These are phyloP conservation scores for Pygathrix nemaeus DNA, from an alignment of 2,113 vertebrate genomes.

Conservation along the genomic window DNA sequence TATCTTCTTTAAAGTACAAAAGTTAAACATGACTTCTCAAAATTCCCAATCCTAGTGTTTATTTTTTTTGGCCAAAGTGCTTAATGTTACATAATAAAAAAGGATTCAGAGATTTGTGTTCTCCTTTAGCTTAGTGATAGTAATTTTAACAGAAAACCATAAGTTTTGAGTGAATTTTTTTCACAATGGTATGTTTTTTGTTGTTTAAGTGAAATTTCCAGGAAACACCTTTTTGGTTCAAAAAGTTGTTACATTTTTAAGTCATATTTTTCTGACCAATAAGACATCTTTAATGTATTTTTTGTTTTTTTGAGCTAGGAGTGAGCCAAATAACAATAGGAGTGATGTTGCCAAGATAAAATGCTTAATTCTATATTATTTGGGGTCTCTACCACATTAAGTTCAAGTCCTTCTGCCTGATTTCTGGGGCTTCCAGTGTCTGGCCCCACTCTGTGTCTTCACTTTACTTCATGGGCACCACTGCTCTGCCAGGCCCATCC, in stretches of 20 bases:
- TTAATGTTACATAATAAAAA: constrained; percentile 50
- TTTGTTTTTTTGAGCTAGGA: background rate
- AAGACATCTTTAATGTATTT: background rate
- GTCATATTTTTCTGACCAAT: background rate
- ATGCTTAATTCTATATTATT: background rate
- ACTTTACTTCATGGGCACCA: fast-evolving
- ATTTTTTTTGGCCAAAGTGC: background rate
- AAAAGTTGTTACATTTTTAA: background rate
- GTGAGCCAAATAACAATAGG: background rate
- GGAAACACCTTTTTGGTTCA: background rate
- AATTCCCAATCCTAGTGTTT: background rate
- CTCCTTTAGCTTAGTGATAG: background rate
- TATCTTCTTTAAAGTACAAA: background rate
- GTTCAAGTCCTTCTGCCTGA: background rate
- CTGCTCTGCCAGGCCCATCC: fast-evolving
- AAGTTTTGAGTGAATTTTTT: background rate
- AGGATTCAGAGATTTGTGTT: background rate
- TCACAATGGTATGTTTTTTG: background rate
- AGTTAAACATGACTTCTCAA: constrained; percentile 36
- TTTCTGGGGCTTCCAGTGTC: background rate
- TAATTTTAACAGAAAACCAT: background rate
- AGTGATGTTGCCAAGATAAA: background rate
- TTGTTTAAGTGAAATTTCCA: constrained; percentile 17
- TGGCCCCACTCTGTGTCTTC: fast-evolving
- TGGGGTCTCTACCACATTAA: background rate